Evolutionary conservation across 1,140 invertebrate genomes (phyloP), one percentile per base, ranked within the genome.

Genomic region (Cardiocondyla obscurior): DNA sequence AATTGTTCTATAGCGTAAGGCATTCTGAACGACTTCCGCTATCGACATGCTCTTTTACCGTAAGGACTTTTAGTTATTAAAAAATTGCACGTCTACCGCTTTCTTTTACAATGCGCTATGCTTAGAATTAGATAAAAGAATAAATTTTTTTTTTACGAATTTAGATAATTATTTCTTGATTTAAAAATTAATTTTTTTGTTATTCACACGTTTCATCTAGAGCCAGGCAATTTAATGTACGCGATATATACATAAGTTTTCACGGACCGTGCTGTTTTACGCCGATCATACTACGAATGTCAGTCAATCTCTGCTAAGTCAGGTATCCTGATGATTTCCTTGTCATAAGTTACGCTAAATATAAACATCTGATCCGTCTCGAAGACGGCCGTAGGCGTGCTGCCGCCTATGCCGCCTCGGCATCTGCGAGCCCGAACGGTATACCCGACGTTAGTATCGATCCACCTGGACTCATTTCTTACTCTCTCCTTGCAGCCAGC

Each of bases 401-500:
- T 67, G 73, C 65, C 55, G 49, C 39, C 69, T 87, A 74, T 86
- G 28, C 57, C 51, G 28, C 44, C 64, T 67, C 44, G 64, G 49
- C 46, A 36, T 84, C 64, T 60, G 55, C 57, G 51, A 30, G 51
- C 72, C 72, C n/a, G 28, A 36, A 28, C 22, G 60, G 33, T 51
- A 64, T 53, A 67, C 36, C 82, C 55, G 72, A 62, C 55, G 28
- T n/a, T 58, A 81, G 86, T 87, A 87, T 87, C 82, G 85, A 87
- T 87, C 85, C 82, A 83, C 74, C 70, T 85, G 85, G 57, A 73
- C 74, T 88, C 70, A 81, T 85, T 88, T 85, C 83, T 87, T 72
- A 74, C 53, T 88, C 85, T 85, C 65, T 44, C 72, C 72, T 82
- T 85, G 28, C 84, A 93, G 92, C 88, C 92, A 92, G 83, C 88